phyloP scores from a whole-genome alignment of 2,113 vertebrate genomes.

The Nasalis larvatus region DNA sequence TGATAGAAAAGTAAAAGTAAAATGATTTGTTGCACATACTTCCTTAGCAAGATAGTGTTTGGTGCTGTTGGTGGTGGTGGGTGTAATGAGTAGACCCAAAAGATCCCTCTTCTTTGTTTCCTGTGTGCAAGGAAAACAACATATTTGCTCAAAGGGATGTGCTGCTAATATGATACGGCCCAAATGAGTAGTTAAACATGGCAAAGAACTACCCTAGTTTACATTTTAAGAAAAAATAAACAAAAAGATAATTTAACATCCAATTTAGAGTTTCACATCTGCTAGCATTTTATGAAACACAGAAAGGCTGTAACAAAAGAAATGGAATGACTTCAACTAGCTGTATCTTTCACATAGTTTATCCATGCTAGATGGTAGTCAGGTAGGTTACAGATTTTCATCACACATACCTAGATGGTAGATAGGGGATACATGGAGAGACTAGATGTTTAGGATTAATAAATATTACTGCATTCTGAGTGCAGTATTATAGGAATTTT shows the following conservation, averaged over 20 bases:
- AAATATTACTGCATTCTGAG: background rate
- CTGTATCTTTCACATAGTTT: background rate
- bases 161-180: background rate
- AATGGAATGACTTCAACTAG: background rate
- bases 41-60: conserved; percentile 37
- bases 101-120: background rate
- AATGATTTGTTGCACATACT: conserved; percentile 42
- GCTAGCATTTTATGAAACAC: conserved; percentile 36
- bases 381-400: background rate
- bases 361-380: background rate
- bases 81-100: background rate
- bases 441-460: background rate
- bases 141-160: background rate
- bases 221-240: conserved; percentile 24
- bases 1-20: background rate
- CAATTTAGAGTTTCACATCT: background rate
- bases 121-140: background rate
- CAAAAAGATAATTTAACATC: background rate
- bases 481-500: background rate
- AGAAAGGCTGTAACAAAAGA: background rate
- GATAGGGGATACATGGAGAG: background rate
- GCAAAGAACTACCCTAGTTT: conserved; percentile 14
- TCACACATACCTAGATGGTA: background rate
- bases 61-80: no score
- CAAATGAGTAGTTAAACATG: conserved; percentile 3